Evolutionary conservation across 2,113 vertebrate genomes (phyloP).

Genomic region (Entomyzon cyanotis): DNA sequence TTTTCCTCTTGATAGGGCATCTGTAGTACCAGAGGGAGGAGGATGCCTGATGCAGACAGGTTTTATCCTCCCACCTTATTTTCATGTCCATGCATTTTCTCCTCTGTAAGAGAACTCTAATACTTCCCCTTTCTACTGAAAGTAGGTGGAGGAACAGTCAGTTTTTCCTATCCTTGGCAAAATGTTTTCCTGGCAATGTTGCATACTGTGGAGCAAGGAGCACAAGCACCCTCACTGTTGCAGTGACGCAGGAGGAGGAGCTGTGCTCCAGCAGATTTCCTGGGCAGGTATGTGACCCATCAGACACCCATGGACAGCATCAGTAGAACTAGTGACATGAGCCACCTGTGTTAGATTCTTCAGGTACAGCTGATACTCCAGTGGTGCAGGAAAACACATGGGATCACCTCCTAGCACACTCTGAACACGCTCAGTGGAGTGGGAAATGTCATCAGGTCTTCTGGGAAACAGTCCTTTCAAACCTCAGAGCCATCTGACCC

Average conservation of each 20-base stretch:
- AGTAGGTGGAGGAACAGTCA: constrained; percentile 62
- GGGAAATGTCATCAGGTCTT: neutral
- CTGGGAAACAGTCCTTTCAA: neutral
- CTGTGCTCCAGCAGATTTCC: neutral
- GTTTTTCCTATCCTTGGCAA: constrained; percentile 57
- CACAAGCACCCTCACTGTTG: neutral
- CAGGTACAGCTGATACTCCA: neutral
- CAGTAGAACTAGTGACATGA: neutral
- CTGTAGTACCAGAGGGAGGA: constrained; percentile 64
- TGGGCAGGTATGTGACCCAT: neutral
- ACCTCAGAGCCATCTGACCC: neutral
- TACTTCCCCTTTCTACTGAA: constrained; percentile 57
- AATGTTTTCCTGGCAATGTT: neutral
- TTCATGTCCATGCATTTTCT: constrained; percentile 63
- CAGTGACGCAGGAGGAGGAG: neutral
- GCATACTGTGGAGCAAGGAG: neutral
- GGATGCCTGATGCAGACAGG: constrained; percentile 61
- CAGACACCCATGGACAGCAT: neutral
- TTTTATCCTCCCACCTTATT: constrained; percentile 69
- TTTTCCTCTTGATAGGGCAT: constrained; percentile 66
- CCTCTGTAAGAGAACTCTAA: constrained; percentile 47
- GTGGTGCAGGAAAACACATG: neutral
- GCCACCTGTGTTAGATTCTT: neutral
- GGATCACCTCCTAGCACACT: neutral
- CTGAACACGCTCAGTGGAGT: neutral